Evolutionary conservation across 2,113 vertebrate genomes (phyloP), one percentile per base, ranked within the genome.

Genomic region (Empidonax alnorum): DNA sequence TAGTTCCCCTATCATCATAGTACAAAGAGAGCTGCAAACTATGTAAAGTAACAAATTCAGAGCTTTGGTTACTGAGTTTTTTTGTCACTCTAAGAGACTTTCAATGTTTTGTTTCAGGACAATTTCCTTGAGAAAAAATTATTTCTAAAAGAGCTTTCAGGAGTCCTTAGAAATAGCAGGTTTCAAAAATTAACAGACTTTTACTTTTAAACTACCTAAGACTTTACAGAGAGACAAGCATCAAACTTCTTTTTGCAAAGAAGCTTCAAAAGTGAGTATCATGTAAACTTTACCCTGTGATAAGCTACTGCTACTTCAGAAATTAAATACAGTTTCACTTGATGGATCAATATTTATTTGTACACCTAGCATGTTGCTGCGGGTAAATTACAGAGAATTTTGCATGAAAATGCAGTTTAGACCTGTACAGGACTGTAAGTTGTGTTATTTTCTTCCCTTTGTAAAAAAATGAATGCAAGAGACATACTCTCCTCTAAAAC

Each of bases 1-100:
- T 1, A 81, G 56, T 15, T 63, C 53, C 65, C 21, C 47, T 52
- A 77, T 1, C 0, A 0, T 14, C 24, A 30, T 0, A 81, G 20
- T n/a, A 62, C 19, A 37, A 14, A 59, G 9, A 69, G 7, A 55
- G 27, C 19, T 37, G 33, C 31, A 58, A 83, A 62, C 56, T 41
- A 30, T 0, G 27, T 9, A 49, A 73, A 62, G 39, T 20, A 58
- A 46, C 3, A 56, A 65, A 83, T 58, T 47, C 19, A 53, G 16
- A 39, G 7, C 21, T 78, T 39, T 39, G 8, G 11, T 50, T 58
- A 58, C 18, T 23, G 14, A 47, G 20, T 2, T 1, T 6, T 75
- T 61, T 69, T 76, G 10, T 16, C 20, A 3, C 18, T 75, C 68
- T 39, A 56, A 56, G 52, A 63, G 3, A 35, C 55, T 72, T 78